Base-by-base conservation (phyloP, 1,140 invertebrate genomes). In the Drosophila biarmipes region DNA sequence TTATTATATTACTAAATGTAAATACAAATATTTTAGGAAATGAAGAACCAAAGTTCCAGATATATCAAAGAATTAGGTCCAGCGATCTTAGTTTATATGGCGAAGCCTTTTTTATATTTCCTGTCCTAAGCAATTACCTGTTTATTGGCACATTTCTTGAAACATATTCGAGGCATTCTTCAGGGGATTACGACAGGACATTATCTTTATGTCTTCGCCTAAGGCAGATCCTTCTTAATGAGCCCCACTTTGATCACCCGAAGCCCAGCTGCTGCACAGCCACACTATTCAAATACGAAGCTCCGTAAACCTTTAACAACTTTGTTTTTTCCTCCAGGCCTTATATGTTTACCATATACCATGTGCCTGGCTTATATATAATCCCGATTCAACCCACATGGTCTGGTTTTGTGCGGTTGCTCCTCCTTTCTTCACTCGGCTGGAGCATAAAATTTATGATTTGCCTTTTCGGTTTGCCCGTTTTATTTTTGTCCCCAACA, bases 391-490 rank as follows among this genome's bases (percentile, higher is more conserved):
- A 38, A 63, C 43, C 58, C 53, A 59, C 48, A 58, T 46, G 40
- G 66, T 29, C 61, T 5, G 46, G 48, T 46, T 24, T 61, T 15
- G 15, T 15, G 46, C 14, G 53, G 34, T 29, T 52, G 45, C 59
- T 69, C 38, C 46, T 45, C 64, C 34, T 71, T 48, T 54, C 35
- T 45, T 52, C 48, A 64, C 31, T 38, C 75, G 48, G 55, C 58
- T 67, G 72, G 68, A 82, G 84, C 82, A 82, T 81, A 87, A 72
- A 87, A 87, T 87, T 87, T 87, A 87, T 87, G 82, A 87, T 87
- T 87, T 80, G 81, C 81, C 80, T 85, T 80, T 77, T 71, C 40
- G 61, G 38, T 38, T 43, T 43, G 64, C 29, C 42, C 29, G 19
- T 2, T 57, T 51, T 43, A 15, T 52, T 45, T 54, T 69, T 69